Evolutionary conservation across 2,113 vertebrate genomes (phyloP), one percentile per base, ranked within the genome.

Genomic region (Oryzias curvinotus): DNA sequence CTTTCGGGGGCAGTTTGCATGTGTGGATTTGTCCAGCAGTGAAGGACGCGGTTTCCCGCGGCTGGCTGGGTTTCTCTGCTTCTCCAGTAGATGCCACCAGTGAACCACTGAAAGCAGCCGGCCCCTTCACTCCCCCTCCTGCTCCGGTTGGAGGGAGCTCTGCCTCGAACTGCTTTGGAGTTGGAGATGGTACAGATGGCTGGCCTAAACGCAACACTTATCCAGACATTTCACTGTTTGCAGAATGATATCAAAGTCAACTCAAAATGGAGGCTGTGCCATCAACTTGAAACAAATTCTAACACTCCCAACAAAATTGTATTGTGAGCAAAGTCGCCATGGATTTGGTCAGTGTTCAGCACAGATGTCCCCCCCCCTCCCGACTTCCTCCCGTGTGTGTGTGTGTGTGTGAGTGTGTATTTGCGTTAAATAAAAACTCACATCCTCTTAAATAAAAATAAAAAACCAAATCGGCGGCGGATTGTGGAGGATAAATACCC

Each of bases 61-160:
- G 8, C 46, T 2, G 57, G 36, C 49, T 18, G 64, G 53, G 1
- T 17, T 77, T 56, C 68, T 26, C 30, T 0, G 1, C 41, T 8
- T 15, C 47, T 62, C 87, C 91, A 84, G 70, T 87, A 93, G 92
- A 90, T 92, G 92, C 69, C 91, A 92, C 87, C 90, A 91, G 78
- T 82, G 87, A 82, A 85, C 80, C 83, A 5, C 72, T 82, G 54
- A 87, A 85, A 62, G 62, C 14, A 0, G 43, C 0, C 70, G 1
- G 45, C 43, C 62, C 43, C 28, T 16, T 26, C 46, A 18, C 30
- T 2, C 21, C 36, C 17, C 36, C 18, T 13, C 16, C 36, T 43
- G 19, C 25, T 16, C 15, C 51, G 10, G 62, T 54, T 64, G 17
- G 17, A 75, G 61, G 77, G 62, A 8, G 62, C 75, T 75, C 68